Base-by-base conservation (phyloP, 2,888 invertebrate genomes). In the Oligia fasciuncula region DNA sequence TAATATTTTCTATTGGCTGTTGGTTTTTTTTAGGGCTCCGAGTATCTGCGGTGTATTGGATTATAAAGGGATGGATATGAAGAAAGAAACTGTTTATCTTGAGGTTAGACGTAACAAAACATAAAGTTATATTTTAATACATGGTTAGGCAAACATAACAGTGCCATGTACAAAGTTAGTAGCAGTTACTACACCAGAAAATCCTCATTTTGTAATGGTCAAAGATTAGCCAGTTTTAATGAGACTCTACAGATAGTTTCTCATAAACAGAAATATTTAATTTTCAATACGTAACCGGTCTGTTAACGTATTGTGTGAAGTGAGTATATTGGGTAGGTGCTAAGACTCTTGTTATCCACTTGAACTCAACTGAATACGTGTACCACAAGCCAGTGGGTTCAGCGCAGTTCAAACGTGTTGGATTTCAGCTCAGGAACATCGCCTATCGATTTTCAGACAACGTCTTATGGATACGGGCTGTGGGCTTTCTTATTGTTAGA, bases 331-430 rank as follows among this genome's bases (percentile, higher is more conserved):
- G 62, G 40, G 17, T 49, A 54, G 79, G 80, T 57, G 57, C 29
- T 81, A 69, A 81, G 62, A 81, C 40, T 79, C 81, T 83, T 70
- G 84, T 73, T 79, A 83, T 19, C 73, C 73, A 83, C 79, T 83
- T 70, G 84, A 82, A 70, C 81, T 69, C 29, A 29, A 40, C 65
- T 67, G 70, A 74, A 60, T 79, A 68, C 70, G 67, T 71, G 35
- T 65, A 68, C 71, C 80, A 63, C 69, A 80, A 80, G 81, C 73
- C 81, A 73, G 43, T 29, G 85, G 49, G 83, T 83, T 83, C 83
- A 76, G 51, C 60, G 43, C 69, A 62, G 84, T 84, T 84, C 80
- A 84, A 73, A 73, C 80, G 83, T 80, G 49, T 83, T 51, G 62
- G 35, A 69, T 83, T 83, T 83, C 83, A 84, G 76, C 73, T 70